Base-by-base conservation (phyloP, 2,113 vertebrate species). In the Heterotilapia buettikoferi region DNA sequence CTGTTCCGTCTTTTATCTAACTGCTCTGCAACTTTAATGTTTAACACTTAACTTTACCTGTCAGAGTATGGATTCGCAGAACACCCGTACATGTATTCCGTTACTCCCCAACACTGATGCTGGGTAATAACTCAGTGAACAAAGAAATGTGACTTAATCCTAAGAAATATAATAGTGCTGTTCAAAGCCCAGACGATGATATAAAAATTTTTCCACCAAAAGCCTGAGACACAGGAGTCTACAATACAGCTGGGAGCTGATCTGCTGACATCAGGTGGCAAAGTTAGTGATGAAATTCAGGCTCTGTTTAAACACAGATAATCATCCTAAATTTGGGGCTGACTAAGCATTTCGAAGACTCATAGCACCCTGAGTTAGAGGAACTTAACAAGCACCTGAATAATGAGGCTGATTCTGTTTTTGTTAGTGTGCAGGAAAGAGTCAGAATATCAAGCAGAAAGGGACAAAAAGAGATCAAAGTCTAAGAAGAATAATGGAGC, bases 311-410 rank as follows among this genome's bases (percentile, higher is more conserved):
- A 84, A 43, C 61, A 50, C 33, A 66, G 12, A 84, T 76, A 47
- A 11, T 5, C 71, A 29, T 29, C 14, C 54, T 66, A 36, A 68
- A 92, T 82, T 33, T 19, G 76, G 59, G 59, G 43, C 13, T 93
- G 91, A 94, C 89, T 91, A 56, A 93, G 84, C 86, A 45, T 54
- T 84, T 71, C 5, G 24, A 76, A 76, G 9, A 85, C 47, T 76
- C 88, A 84, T 61, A 31, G 80, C 21, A 63, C 86, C 66, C 81
- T 89, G 88, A 92, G 88, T 91, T 61, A 91, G 78, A 84, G 63
- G 40, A 57, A 73, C 57, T 19, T 86, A 86, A 81, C 33, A 38
- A 80, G 68, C 71, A 76, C 71, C 24, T 18, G 24, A 47, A 76
- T 18, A 76, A 3, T 76, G 21, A 76, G 16, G 43, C 18, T 21